Evolutionary conservation across 2,797 vertebrate genomes (phyloP).

Genomic region (Trachops cirrhosus): DNA sequence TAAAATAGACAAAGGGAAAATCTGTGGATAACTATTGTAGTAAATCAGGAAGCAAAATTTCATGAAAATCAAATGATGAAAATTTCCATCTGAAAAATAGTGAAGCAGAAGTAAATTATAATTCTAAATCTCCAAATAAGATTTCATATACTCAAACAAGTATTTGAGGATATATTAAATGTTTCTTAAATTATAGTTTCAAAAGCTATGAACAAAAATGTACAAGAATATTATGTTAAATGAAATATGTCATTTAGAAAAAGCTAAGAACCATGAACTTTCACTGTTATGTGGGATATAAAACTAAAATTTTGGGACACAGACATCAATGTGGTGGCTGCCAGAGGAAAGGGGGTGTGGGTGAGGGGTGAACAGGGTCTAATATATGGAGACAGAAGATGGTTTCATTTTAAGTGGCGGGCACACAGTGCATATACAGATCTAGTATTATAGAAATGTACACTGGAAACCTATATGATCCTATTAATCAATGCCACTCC

Average conservation of each 20-base stretch:
- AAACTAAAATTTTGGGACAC: not conserved
- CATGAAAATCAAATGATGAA: not conserved
- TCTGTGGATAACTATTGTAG: not conserved
- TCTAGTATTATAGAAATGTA: not conserved
- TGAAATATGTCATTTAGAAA: not conserved
- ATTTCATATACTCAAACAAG: not conserved
- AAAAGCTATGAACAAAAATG: not conserved
- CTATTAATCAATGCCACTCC: not conserved
- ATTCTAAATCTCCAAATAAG: not conserved
- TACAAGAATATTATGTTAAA: not conserved
- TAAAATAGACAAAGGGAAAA: not conserved
- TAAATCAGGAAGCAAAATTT: not conserved
- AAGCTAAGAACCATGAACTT: not conserved
- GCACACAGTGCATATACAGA: too few relatives aligned
- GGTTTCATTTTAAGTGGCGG: not conserved
- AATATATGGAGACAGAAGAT: not conserved
- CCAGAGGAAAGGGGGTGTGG: not conserved
- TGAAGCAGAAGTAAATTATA: not conserved
- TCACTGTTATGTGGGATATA: not conserved
- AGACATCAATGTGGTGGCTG: not conserved
- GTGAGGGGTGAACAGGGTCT: not conserved
- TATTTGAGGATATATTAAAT: not conserved
- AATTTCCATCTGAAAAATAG: not conserved
- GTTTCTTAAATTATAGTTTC: not conserved
- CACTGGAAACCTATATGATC: not conserved